Conservation (phyloP, 2,888 invertebrate species). For the Sussaba pulchella region DNA sequence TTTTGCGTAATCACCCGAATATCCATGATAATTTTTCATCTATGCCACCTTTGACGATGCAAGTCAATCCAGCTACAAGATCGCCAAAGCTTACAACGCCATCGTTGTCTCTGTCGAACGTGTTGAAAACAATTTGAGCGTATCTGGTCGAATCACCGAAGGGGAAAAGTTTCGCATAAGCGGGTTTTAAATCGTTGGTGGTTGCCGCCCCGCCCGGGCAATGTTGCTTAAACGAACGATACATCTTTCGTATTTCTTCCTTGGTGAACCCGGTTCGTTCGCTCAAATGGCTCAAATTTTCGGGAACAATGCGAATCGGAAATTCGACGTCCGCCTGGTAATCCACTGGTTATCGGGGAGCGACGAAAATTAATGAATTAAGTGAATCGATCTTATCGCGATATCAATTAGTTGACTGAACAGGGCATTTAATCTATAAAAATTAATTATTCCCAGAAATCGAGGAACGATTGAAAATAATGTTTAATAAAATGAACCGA, state of each 20-base stretch:
- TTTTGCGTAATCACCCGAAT: constrained; percentile 73
- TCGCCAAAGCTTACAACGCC: constrained; percentile 79
- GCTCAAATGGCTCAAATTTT: constrained; percentile 72
- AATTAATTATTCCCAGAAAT: too few relatives aligned
- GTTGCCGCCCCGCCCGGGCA: constrained; percentile 78
- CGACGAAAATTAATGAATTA: constrained; percentile 48
- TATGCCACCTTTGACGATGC: constrained; percentile 75
- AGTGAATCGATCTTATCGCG: not conserved
- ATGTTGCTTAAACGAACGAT: constrained; percentile 79
- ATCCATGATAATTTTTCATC: constrained; percentile 81
- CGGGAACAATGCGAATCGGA: constrained; percentile 72
- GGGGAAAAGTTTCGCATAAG: constrained; percentile 80
- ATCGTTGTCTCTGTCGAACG: constrained; percentile 77
- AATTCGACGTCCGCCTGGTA: constrained; percentile 53
- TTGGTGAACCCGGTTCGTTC: constrained; percentile 77
- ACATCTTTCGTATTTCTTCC: constrained; percentile 77
- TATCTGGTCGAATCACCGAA: constrained; percentile 79
- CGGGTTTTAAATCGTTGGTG: constrained; percentile 75
- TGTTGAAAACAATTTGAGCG: constrained; percentile 79
- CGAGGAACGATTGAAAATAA: too few relatives aligned
- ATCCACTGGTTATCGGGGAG: constrained; percentile 53
- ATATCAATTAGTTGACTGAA: too few relatives aligned
- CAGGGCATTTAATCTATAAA: not conserved
- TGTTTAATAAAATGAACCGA: too few relatives aligned
- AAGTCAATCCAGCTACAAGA: constrained; percentile 74